Evolutionary conservation across 2,113 vertebrate species (phyloP), one percentile per base, ranked within the genome.

Genomic region (Cottus gobio): DNA sequence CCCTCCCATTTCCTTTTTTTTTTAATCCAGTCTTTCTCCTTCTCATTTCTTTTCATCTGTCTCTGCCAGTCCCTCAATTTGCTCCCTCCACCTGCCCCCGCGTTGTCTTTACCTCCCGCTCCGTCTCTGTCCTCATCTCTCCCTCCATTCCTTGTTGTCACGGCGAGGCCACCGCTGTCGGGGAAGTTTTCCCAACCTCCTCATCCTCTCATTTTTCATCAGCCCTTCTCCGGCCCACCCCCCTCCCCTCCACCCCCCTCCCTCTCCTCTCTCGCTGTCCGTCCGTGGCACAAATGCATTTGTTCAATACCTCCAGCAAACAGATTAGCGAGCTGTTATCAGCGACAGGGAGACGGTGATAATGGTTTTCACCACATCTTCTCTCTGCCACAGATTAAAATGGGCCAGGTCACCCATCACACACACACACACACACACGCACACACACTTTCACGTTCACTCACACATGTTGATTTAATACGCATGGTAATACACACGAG

Each of bases 351-450:
- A 95, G 95, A 93, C 93, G 92, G 95, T 96, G 96, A 97, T 98
- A 98, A 98, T 96, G 96, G 96, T 96, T 96, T 97, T 96, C 97
- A 96, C 96, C 97, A 96, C 95, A 97, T 97, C 96, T 96, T 95
- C 92, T 50, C 95, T 91, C 96, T 96, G 95, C 96, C 95, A 96
- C 96, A 97, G 97, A 98, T 98, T 97, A 97, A 96, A 97, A 95
- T 90, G 94, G 94, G 92, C 91, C 88, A 77, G 91, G 93, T 93
- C 93, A 90, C 76, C 72, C 68, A n/a, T 66, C 81, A 50, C 87
- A 85, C 82, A 83, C 76, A 72, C 85, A 86, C 75, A 85, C 57
- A 76, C 63, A 70, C 71, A 85, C 76, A 86, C 73, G 48, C 61
- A 66, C 30, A 66, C 66, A 73, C 56, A 67, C 56, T n/a, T 24